Base-by-base conservation (phyloP, 2,888 invertebrate species). In the Diploptera punctata region DNA sequence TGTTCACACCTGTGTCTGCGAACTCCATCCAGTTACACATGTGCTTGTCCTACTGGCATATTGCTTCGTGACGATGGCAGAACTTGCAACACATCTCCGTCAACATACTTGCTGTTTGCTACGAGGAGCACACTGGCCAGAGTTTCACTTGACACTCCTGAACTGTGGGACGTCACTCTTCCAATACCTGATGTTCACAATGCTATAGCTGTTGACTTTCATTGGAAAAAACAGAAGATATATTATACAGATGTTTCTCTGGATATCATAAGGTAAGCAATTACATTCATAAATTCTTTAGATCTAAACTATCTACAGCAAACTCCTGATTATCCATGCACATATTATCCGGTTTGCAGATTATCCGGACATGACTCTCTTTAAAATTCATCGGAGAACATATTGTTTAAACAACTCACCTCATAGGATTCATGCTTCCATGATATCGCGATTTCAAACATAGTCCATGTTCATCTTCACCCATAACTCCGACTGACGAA, bases 1-100 rank as follows among this genome's bases (percentile, higher is more conserved):
- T 96, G 96, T 80, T 94, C 94, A 0, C 93, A 96, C 81, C 86
- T 96, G 1, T 96, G 96, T 80, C 85, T 96, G 2, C 86, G 94
- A 38, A 91, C 91, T 76, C 89, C 93, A 0, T 81, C 81, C 1
- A 91, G 92, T 0, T 93, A 84, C 78, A 86, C 90, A 0, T 97
- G 96, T 80, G 91, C 91, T 26, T 97, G 96, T 80, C 95, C 96
- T 0, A 94, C 94, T 0, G 96, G 96, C 3, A 86, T 93, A 3
- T 78, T 85, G 2, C 85, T 91, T 71, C 84, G 84, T 72, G 84
- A 84, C 29, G 82, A 80, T 70, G 76, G 77, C 10, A 80, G 78
- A 52, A 83, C 81, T 3, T 85, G 85, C 77, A 79, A 80, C 43
- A 68, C 73, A 0, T 79, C 81, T 3, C 84, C 84, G 0, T 78